Conservation (phyloP, 2,797 vertebrate genomes). For the Epinephelus awoara region DNA sequence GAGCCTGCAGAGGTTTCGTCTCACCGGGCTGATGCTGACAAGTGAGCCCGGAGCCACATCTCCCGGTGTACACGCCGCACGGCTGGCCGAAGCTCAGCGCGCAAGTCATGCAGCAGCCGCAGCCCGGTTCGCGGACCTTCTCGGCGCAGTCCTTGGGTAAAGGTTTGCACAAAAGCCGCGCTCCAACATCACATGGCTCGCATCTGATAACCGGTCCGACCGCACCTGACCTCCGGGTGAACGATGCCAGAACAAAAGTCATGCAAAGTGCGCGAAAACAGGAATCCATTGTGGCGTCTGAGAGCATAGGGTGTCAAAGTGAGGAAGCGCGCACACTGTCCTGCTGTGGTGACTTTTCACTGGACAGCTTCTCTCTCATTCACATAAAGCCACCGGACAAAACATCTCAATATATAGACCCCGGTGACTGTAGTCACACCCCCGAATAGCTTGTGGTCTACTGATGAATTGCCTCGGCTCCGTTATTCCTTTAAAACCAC, state of each 20-base stretch:
- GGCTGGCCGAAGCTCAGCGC: slow-evolving; percentile 86
- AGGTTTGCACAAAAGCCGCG: slow-evolving; percentile 89
- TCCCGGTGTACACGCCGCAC: slow-evolving; percentile 94
- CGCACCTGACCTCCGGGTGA: slow-evolving; percentile 81
- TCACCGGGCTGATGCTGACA: slow-evolving; percentile 89
- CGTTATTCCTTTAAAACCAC: slow-evolving; percentile 50
- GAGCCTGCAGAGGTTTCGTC: slow-evolving; percentile 89
- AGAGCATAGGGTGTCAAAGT: slow-evolving; percentile 37
- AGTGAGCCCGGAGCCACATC: slow-evolving; percentile 88
- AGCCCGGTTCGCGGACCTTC: slow-evolving; percentile 90
- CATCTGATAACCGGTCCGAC: slow-evolving; percentile 90
- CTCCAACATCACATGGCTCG: slow-evolving; percentile 89
- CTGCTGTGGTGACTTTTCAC: slow-evolving; percentile 59
- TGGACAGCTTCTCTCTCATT: slow-evolving; percentile 76
- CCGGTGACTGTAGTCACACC: slow-evolving; percentile 84
- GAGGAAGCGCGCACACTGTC: slow-evolving; percentile 58
- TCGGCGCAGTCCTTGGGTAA: slow-evolving; percentile 87
- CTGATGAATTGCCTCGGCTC: slow-evolving; percentile 65
- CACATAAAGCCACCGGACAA: slow-evolving; percentile 73
- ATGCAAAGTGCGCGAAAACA: slow-evolving; percentile 84
- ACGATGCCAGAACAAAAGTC: slow-evolving; percentile 81
- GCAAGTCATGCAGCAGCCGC: slow-evolving; percentile 94
- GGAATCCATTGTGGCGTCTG: slow-evolving; percentile 83
- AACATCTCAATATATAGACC: slow-evolving; percentile 89
- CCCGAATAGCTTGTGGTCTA: slow-evolving; percentile 73